Base-by-base conservation (phyloP, 2,113 vertebrate species). In the Stigmatopora argus region DNA sequence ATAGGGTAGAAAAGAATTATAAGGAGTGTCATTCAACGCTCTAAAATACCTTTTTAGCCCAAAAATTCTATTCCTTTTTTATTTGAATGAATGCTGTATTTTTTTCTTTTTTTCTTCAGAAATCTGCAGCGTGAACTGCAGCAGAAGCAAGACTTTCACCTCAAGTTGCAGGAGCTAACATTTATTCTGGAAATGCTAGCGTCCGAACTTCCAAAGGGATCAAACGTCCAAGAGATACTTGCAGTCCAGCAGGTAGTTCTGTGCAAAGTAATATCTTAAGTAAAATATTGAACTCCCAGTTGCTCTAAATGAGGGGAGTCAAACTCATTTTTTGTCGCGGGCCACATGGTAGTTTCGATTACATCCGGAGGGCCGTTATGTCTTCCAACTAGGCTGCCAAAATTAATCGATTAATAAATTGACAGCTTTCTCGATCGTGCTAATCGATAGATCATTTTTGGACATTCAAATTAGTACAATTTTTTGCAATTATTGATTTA, bases 171-270 rank as follows among this genome's bases (percentile, higher is more conserved):
- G 55, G 89, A 82, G 44, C 91, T 94, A 90, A 85, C 73, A 35
- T 86, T 73, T 0, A 89, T 95, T 70, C 83, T 93, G 71, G 90
- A 93, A 67, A 91, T 84, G 79, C 78, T 93, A 62, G 88, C 89
- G 75, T 86, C 87, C 7, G 70, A 52, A 44, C 79, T 83, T 10
- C 79, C 70, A n/a, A 86, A 14, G 7, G 85, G 86, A 62, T 85
- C 86, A n/a, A 75, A 77, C 19, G 83, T 95, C 19, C 86, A 75
- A 63, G 89, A 94, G 41, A 92, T 92, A 64, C 92, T 94, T 70
- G 80, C 82, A 59, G 74, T 82, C 0, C 93, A 91, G 64, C 92
- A 95, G 93, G 96, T 98, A 81, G 55, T 34, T n/a, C 18, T 15
- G 35, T 52, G 3, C 49, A 5, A 48, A 17, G 5, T 17, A 1